Percentiles rank a stretch among this genome's conserved stretches.
Evolutionary conservation across 2,113 vertebrate genomes (phyloP).

Genomic region (Fregata magnificens): DNA sequence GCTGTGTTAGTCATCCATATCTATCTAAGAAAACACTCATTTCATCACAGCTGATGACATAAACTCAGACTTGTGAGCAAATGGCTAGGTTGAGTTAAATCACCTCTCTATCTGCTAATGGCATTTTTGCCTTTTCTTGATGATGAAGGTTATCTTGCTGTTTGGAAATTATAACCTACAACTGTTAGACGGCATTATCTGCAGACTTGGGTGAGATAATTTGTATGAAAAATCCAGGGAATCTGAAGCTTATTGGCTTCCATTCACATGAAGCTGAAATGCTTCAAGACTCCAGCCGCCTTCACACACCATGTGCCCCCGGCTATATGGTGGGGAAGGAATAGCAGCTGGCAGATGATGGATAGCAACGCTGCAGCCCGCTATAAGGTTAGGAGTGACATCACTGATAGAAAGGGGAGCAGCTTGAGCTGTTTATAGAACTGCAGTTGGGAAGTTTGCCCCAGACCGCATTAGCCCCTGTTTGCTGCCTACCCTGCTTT

Average conservation of each 20-base stretch:
- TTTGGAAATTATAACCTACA: conserved; percentile 57
- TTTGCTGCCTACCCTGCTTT: background rate
- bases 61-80: conserved; percentile 61
- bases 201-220: conserved; percentile 57
- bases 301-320: background rate
- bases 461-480: conserved; percentile 55
- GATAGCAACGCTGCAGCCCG: conserved; percentile 17
- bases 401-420: conserved; percentile 50
- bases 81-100: conserved; percentile 63
- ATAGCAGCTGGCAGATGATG: conserved; percentile 56
- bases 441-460: conserved; percentile 46
- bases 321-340: conserved; percentile 8
- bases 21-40: conserved; percentile 70
- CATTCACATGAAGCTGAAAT: background rate
- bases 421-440: conserved; percentile 63
- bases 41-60: conserved; percentile 62
- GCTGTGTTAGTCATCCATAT: conserved; percentile 48
- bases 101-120: conserved; percentile 58
- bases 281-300: background rate
- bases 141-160: conserved; percentile 65
- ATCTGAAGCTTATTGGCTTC: background rate
- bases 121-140: conserved; percentile 58
- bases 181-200: conserved; percentile 50
- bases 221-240: conserved; percentile 41
- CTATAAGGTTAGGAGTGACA: conserved; percentile 40